Evolutionary conservation across 1,140 invertebrate species (phyloP), one percentile per base, ranked within the genome.

Genomic region (Lasaia peninsularis): DNA sequence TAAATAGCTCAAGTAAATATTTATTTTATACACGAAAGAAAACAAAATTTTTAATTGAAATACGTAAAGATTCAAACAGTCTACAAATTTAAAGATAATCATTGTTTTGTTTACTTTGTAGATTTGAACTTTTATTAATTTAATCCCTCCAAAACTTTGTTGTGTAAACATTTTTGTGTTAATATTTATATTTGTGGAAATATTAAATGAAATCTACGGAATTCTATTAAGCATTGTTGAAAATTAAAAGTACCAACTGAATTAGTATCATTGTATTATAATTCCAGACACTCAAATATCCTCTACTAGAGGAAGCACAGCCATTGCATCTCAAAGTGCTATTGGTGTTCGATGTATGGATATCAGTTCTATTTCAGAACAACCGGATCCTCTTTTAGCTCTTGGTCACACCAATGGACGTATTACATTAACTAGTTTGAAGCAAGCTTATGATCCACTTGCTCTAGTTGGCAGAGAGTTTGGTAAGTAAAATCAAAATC

Each of bases 401-500:
- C 91, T 97, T 53, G 97, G 96, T 2, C 93, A 96, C 72, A 92
- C 93, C 0, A 97, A 95, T 90, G 96, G 97, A n/a, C 94, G 94
- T 89, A 92, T 98, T 20, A 90, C 93, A 5, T 88, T 98, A 1
- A 94, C 93, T 20, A 95, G 94, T 28, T 95, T 98, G 82, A 94
- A 94, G 10, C 92, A 94, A 34, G 91, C 92, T 4, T 89, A 91
- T 87, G 94, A 96, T 73, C 89, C 92, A 2, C 74, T 92, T 20
- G 92, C 92, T 51, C 79, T 96, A 10, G 90, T 93, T 28, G 94
- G 94, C 54, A 94, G 93, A 82, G 95, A 96, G 87, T 92, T 96
- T 83, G 91, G 95, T 96, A 90, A 90, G 86, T 82, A 14, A 18
- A 16, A 51, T 21, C 11, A 9, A n/a, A 21, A 44, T 34, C 20